Base-by-base conservation (phyloP, 2,888 invertebrate species). In the Ochropleura leucogaster region DNA sequence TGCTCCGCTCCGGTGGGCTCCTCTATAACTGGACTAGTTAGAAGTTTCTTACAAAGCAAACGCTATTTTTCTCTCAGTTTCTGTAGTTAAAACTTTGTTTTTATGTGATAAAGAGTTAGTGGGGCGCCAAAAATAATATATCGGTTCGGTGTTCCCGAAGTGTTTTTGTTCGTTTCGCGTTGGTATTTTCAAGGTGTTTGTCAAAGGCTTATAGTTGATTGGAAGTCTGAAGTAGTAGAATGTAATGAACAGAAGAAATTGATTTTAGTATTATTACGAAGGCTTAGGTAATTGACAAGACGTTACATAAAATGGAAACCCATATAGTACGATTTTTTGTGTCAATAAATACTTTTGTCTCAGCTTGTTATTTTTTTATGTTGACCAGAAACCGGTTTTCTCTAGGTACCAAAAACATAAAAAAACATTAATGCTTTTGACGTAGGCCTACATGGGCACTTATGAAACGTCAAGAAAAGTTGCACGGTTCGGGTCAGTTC, bases 61-160 rank as follows among this genome's bases (percentile, higher is more conserved):
- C 20, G 70, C 62, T 72, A 85, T 83, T 83, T 73, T 79, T 85
- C 73, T 69, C 68, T 40, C 60, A 72, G 71, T 79, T 85, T 77
- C 51, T 74, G 74, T 60, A 68, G 66, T 69, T 76, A 72, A 65
- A 77, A 82, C 55, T 85, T 83, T 82, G 72, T 78, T 85, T 73
- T 79, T 75, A 67, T 73, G 62, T 57, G 63, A 60, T 72, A 72
- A 74, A 72, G 68, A 71, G 74, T 85, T 72, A 57, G 62, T 71
- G 68, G 46, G 60, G 68, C 60, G 57, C 57, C 46, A 67, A 63
- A 72, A 78, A 82, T 82, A 74, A 63, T 77, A 44, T 68, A 63
- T 80, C 30, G 44, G 64, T 40, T 69, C 42, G 49, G 3, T 53
- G 62, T 67, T 64, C 3, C 51, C 8, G 51, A 42, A 68, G 14